Base-by-base conservation (phyloP, 2,888 invertebrate genomes). In the Lydus trimaculatus region DNA sequence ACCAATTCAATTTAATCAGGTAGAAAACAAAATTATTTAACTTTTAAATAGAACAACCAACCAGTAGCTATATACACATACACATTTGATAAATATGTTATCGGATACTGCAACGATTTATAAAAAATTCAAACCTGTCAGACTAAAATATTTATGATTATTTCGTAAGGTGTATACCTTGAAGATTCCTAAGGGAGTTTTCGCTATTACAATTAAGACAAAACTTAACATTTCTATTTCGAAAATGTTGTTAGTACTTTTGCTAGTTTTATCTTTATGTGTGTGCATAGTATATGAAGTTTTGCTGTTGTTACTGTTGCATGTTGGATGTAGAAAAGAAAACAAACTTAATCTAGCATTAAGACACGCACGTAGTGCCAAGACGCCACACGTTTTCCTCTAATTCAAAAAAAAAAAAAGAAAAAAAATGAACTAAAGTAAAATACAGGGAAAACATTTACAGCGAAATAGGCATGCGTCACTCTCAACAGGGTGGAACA, bases 381-480 rank as follows among this genome's bases (percentile, higher is more conserved):
- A 43, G 43, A 43, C 43, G 43, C 43, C 43, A 43, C 43, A 43
- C 43, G 43, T 43, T 43, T n/a, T 43, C 43, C n/a, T 43, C 43
- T 17, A 43, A 43, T 43, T 43, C 43, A 43, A 17, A 43, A 43
- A n/a, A 43, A 15, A 36, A 43, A 17, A 43, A 17, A 7, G 17
- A 43, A 5, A 43, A 7, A 43, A 17, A 43, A n/a, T 17, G 17
- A 11, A 13, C 36, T 13, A 15, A 15, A 36, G 36, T 13, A 43
- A 43, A 43, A 43, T 48, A 48, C 48, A 48, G 48, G 48, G 48
- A 48, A 48, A 48, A 48, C 48, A 11, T 48, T 48, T 48, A 48
- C 48, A 48, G 9, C 72, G 64, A 56, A 70, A 69, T 71, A 77
- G 76, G 79, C 78, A 67, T 77, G 78, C 78, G 77, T 75, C 66